A percentile compares a stretch with the other conserved stretches of the same genome.
phyloP scores from a whole-genome alignment of 2,888 invertebrate genomes.

The Lasioglossum zephyrum region DNA sequence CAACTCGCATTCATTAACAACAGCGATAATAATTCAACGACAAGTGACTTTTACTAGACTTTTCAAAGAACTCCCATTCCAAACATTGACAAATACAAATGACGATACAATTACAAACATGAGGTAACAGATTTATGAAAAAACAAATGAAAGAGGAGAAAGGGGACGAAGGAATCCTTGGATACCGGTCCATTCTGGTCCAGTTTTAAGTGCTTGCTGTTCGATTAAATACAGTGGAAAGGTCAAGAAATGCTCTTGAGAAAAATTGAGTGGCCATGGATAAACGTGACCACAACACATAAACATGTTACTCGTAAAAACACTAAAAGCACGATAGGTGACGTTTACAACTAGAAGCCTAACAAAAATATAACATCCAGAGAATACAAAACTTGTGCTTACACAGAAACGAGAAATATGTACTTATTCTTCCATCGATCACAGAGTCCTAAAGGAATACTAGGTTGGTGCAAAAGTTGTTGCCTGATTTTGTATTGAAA shows the following conservation, averaged over 20 bases:
- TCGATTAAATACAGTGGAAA: neutral
- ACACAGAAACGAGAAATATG: neutral
- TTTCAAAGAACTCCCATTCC: neutral
- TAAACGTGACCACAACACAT: neutral
- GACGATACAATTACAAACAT: constrained; percentile 34
- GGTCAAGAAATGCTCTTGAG: neutral
- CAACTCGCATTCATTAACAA: neutral
- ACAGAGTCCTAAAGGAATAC: neutral
- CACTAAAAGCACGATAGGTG: neutral
- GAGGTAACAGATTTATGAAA: constrained; percentile 13
- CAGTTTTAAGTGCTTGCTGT: neutral
- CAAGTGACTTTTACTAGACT: neutral
- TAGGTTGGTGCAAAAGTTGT: neutral
- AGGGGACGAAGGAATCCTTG: neutral
- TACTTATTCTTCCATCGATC: neutral
- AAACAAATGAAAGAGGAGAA: neutral
- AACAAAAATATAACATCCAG: neutral
- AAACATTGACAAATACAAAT: constrained; percentile 5
- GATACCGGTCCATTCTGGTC: neutral
- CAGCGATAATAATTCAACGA: neutral
- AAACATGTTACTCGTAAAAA: neutral
- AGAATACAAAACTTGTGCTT: neutral
- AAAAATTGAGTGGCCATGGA: neutral
- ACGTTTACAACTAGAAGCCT: neutral
- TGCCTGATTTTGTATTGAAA: neutral